phyloP scores from a whole-genome alignment of 2,113 vertebrate species.

The Rhegmatorhina hoffmannsi region DNA sequence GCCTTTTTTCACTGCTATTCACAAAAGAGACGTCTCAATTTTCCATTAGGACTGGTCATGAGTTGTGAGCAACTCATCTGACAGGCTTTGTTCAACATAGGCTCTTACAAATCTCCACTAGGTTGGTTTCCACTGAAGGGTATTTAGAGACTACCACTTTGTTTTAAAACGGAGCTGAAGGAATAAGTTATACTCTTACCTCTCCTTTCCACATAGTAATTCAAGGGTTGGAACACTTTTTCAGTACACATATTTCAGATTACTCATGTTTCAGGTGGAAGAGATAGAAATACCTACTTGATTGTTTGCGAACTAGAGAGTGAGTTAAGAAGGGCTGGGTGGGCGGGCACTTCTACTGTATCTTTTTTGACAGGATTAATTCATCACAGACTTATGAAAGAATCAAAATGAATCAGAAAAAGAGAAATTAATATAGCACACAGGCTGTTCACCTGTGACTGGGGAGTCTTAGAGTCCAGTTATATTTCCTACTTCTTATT shows the following conservation, averaged over 20 bases:
- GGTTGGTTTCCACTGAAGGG: not conserved
- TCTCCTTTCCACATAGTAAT: not conserved
- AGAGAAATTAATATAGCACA: not conserved
- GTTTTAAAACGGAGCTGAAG: not conserved
- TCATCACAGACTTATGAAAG: not conserved
- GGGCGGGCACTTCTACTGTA: not conserved
- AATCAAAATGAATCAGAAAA: not conserved
- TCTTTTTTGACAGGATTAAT: not conserved
- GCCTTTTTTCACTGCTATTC: not conserved
- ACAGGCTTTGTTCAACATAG: not conserved
- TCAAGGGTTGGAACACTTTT: not conserved
- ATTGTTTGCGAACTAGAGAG: not conserved
- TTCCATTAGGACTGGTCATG: not conserved
- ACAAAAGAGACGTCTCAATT: not conserved
- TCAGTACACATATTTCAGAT: not conserved
- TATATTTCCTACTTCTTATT: not conserved
- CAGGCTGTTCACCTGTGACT: not conserved
- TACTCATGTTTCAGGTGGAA: not conserved
- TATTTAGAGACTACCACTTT: not conserved
- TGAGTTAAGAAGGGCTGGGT: not conserved
- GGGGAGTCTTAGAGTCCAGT: not conserved
- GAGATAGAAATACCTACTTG: not conserved
- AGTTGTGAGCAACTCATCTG: not conserved
- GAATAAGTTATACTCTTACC: not conserved
- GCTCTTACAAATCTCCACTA: not conserved